These are phyloP conservation scores for Platalea minor DNA, from an alignment of 2,797 vertebrate genomes.

Conservation along the genomic window DNA sequence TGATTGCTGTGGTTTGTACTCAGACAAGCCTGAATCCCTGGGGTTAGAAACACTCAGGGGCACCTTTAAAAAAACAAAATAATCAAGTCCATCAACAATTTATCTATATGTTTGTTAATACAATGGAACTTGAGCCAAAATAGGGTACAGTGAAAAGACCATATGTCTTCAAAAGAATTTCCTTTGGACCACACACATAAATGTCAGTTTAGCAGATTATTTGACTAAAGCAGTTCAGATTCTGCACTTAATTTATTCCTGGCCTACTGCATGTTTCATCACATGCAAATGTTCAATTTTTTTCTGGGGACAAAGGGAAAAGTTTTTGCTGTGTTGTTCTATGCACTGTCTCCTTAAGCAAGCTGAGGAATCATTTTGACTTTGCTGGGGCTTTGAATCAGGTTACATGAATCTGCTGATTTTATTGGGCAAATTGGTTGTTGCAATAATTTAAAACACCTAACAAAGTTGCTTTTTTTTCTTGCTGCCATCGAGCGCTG, in stretches of 20 bases:
- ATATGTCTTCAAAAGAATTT: not conserved
- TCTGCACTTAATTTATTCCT: slow-evolving; percentile 40
- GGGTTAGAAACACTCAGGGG: not conserved
- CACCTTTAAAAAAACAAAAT: not conserved
- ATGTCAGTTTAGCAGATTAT: not conserved
- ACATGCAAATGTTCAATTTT: not conserved
- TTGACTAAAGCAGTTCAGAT: slow-evolving; percentile 8
- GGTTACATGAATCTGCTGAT: not conserved
- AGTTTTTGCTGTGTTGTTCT: not conserved
- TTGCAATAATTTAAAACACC: not conserved
- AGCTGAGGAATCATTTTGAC: not conserved
- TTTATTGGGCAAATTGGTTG: not conserved
- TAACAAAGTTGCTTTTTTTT: not conserved
- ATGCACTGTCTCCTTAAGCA: not conserved
- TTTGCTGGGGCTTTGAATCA: not conserved
- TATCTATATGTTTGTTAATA: slow-evolving; percentile 9
- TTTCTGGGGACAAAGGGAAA: not conserved
- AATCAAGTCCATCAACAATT: not conserved
- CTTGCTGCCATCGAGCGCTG: not conserved
- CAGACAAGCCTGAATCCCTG: not conserved
- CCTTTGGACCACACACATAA: slow-evolving; percentile 9
- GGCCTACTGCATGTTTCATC: not conserved
- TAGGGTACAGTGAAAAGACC: not conserved
- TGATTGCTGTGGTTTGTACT: not conserved
- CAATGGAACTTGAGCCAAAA: not conserved